These are phyloP conservation scores for Perca flavescens DNA, from an alignment of 2,113 vertebrate species.

Conservation along the genomic window DNA sequence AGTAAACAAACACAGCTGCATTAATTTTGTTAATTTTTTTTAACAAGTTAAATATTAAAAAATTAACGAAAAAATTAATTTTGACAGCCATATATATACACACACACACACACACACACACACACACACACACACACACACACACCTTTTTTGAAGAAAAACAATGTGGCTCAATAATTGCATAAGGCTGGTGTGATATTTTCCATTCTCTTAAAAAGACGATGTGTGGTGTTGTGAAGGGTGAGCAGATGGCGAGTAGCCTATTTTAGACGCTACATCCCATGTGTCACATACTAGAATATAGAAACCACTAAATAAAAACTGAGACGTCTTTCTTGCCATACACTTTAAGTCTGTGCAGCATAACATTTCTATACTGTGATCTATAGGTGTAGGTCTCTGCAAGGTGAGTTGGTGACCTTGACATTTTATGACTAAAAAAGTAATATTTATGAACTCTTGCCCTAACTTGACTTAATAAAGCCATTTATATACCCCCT, in stretches of 20 bases:
- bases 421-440: conserved; percentile 36
- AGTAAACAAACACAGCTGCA: too few species aligned
- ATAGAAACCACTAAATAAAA: neutral
- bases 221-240: conserved; percentile 13
- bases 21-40: too few species aligned
- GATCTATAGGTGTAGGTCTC: neutral
- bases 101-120: too few species aligned
- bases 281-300: conserved; percentile 1
- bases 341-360: neutral
- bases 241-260: conserved; percentile 14
- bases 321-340: neutral
- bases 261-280: conserved; percentile 19
- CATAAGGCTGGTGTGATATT: neutral
- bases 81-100: too few species aligned
- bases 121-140: too few species aligned
- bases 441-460: conserved; percentile 13
- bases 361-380: conserved; percentile 1
- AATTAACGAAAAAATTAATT: too few species aligned
- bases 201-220: neutral
- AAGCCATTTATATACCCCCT: neutral
- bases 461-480: conserved; percentile 7
- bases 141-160: neutral
- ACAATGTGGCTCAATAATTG: neutral
- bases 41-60: too few species aligned
- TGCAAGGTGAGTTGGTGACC: conserved; percentile 17